Base-by-base conservation (phyloP, 1,140 invertebrate genomes). In the Aphelenchoides fujianensis region DNA sequence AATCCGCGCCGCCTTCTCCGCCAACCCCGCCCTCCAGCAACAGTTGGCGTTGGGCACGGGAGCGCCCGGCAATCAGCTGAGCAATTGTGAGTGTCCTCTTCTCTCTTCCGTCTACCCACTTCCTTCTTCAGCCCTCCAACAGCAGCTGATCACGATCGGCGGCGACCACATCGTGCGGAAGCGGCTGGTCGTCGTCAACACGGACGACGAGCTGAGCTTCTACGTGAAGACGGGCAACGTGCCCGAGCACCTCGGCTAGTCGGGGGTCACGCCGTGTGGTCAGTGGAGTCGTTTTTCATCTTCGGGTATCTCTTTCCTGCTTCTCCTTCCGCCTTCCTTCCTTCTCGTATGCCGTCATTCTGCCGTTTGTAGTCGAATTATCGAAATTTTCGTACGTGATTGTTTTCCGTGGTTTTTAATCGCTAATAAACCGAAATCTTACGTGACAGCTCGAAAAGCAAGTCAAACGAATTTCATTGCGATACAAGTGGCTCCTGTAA, bases 191-290 rank as follows among this genome's bases (percentile, higher is more conserved):
- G 82, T 83, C 31, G 79, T 83, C 28, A 84, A 83, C 69, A 76
- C 81, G 16, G 81, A 84, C 53, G 82, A 83, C 27, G 82, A 83
- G 69, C 68, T 83, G 62, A 72, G 76, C n/a, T 83, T 83, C 66
- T 83, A 83, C 54, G 67, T 84, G 23, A 70, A 70, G 37, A 83
- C 82, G 7, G 83, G 82, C 5, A 72, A 80, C 69, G 62, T 79
- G 32, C 77, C 77, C 7, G 69, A 70, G 28, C 32, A 64, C 27
- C 68, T 32, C 7, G 28, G 28, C n/a, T 61, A 2, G n/a, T n/a
- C n/a, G n/a, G n/a, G n/a, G n/a, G n/a, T n/a, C n/a, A n/a, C n/a
- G n/a, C n/a, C n/a, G n/a, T n/a, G n/a, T n/a, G n/a, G n/a, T n/a
- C n/a, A n/a, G n/a, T n/a, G n/a, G n/a, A n/a, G n/a, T n/a, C n/a